Conservation (phyloP, 2,888 invertebrate species). For the Heliconius ismenius region DNA sequence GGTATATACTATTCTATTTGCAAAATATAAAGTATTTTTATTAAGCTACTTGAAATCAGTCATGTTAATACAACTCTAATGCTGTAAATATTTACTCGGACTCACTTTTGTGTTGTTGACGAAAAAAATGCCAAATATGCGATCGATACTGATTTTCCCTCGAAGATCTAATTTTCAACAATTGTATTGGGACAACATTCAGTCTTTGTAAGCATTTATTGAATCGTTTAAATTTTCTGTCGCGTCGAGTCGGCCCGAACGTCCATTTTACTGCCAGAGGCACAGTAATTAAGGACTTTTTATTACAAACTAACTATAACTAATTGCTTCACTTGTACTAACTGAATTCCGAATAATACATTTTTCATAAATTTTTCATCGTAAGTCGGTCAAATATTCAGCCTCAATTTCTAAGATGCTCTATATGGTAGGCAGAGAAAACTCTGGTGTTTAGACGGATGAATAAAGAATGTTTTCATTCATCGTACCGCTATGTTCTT, state of each 20-base stretch:
- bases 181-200: constrained; percentile 12
- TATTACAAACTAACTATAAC: not conserved
- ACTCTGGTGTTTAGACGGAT: too few relatives aligned
- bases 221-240: constrained; percentile 12
- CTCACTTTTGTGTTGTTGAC: not conserved
- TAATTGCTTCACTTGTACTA: not conserved
- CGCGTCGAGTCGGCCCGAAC: constrained; percentile 4
- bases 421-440: too few relatives aligned
- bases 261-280: constrained; percentile 3
- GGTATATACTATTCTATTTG: not conserved
- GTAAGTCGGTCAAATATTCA: too few relatives aligned
- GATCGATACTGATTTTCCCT: not conserved
- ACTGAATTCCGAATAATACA: not conserved
- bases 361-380: not conserved
- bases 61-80: not conserved
- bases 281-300: constrained; percentile 8
- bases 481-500: too few relatives aligned
- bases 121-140: not conserved
- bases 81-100: not conserved
- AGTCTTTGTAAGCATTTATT: constrained; percentile 16
- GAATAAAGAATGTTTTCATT: too few relatives aligned
- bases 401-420: too few relatives aligned
- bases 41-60: not conserved
- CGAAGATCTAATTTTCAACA: not conserved
- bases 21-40: not conserved